Percentiles rank a stretch among this genome's conserved stretches.
Conservation (phyloP, 2,113 vertebrate species). For the Sphaerodactylus townsendi region DNA sequence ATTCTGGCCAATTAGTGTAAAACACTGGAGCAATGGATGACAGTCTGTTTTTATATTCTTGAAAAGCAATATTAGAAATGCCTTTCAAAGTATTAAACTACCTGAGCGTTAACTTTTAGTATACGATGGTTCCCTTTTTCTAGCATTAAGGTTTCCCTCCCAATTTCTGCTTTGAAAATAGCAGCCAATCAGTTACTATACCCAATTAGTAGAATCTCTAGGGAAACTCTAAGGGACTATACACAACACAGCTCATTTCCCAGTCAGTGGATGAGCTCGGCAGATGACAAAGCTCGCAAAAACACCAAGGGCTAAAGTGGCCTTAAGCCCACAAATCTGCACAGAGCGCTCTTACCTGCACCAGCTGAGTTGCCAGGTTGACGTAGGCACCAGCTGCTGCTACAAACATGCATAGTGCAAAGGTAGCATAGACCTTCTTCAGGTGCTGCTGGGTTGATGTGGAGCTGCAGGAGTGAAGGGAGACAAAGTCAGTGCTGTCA, state of each 20-base stretch:
- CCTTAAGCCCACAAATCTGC: background rate
- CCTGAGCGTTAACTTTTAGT: background rate
- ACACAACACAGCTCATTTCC: background rate
- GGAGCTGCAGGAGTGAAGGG: conserved; percentile 71
- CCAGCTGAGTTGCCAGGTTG: conserved; percentile 84
- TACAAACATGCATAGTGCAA: conserved; percentile 90
- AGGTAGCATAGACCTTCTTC: conserved; percentile 93
- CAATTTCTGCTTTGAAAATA: background rate
- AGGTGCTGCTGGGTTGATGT: conserved; percentile 93
- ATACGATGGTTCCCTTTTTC: background rate
- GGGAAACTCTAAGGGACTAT: background rate
- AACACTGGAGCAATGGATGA: background rate
- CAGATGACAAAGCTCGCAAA: background rate
- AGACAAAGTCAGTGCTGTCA: background rate
- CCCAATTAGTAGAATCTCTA: background rate
- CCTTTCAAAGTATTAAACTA: background rate
- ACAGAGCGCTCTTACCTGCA: conserved; percentile 81
- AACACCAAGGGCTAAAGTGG: background rate
- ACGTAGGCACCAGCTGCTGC: conserved; percentile 87
- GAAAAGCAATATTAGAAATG: background rate
- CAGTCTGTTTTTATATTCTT: background rate
- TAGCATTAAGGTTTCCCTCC: background rate
- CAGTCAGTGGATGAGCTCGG: background rate
- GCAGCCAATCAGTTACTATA: background rate
- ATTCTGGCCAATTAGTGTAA: background rate